Evolutionary conservation across 1,140 invertebrate genomes (phyloP).

Genomic region (Trichonephila clavipes): DNA sequence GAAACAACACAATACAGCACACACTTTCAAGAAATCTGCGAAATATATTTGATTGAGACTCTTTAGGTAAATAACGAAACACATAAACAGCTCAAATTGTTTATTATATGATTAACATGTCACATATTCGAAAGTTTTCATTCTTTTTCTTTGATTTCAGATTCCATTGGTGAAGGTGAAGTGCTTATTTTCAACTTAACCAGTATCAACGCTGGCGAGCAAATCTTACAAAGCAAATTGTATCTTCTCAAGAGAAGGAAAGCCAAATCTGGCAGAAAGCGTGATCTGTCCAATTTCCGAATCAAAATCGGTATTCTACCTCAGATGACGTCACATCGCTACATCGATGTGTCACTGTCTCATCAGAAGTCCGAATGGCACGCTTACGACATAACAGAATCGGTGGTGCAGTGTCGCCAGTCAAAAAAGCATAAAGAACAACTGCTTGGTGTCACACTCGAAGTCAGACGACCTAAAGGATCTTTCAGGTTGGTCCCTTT

Average conservation of each 20-base stretch:
- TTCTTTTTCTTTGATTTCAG: constrained; percentile 29
- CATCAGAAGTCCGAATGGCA: constrained; percentile 52
- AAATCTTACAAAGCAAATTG: constrained; percentile 70
- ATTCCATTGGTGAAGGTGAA: constrained; percentile 19
- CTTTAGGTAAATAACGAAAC: no score
- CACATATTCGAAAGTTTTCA: no score
- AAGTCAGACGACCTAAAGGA: constrained; percentile 39
- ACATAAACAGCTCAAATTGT: no score
- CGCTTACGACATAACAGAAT: constrained; percentile 59
- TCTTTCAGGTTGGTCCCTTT: constrained; percentile 29
- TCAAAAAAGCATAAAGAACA: constrained; percentile 6
- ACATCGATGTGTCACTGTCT: constrained; percentile 39
- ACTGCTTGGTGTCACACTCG: constrained; percentile 42
- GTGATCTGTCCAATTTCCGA: constrained; percentile 34
- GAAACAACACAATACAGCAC: no score
- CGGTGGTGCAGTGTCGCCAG: constrained; percentile 38
- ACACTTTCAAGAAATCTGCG: no score
- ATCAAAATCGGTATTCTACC: constrained; percentile 54
- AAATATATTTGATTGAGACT: no score
- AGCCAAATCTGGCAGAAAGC: constrained; percentile 18
- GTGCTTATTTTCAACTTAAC: constrained; percentile 81
- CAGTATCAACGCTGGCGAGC: constrained; percentile 79
- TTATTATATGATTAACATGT: no score
- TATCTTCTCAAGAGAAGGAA: constrained; percentile 48
- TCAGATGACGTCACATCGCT: constrained; percentile 38